Evolutionary conservation across 1,140 invertebrate genomes (phyloP).

Genomic region (Epicauta chinensis): DNA sequence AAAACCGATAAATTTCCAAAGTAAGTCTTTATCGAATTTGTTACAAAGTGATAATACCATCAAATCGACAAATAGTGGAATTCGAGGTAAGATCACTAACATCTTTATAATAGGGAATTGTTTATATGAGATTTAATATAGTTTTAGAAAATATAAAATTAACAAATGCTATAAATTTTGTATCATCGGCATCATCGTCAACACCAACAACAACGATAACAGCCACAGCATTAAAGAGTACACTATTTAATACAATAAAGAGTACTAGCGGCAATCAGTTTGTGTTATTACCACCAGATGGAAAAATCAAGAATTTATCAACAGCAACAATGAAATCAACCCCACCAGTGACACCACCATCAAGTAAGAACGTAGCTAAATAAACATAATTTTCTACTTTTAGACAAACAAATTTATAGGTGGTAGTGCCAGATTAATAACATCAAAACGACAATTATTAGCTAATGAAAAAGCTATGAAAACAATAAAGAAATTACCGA

Average conservation of each 20-base stretch:
- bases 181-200: no score
- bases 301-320: conserved; percentile 29
- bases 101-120: neutral
- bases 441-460: conserved; percentile 33
- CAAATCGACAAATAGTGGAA: conserved; percentile 21
- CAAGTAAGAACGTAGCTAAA: no score
- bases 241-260: no score
- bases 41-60: conserved; percentile 23
- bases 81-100: conserved; percentile 29
- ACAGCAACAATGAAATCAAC: neutral
- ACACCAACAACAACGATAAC: no score
- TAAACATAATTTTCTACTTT: conserved; percentile 6
- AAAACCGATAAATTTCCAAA: conserved; percentile 4
- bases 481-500: conserved; percentile 21
- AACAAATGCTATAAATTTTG: conserved; percentile 16
- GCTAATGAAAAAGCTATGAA: conserved; percentile 18
- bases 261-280: no score
- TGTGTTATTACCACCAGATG: conserved; percentile 35
- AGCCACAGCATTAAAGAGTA: no score
- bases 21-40: conserved; percentile 21
- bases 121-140: conserved; percentile 15
- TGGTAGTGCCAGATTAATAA: conserved; percentile 26
- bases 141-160: conserved; percentile 37
- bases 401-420: neutral
- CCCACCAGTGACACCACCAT: neutral